Percentiles rank a stretch among this genome's conserved stretches.
Conservation (phyloP, 2,888 invertebrate species). For the Tuta absoluta region DNA sequence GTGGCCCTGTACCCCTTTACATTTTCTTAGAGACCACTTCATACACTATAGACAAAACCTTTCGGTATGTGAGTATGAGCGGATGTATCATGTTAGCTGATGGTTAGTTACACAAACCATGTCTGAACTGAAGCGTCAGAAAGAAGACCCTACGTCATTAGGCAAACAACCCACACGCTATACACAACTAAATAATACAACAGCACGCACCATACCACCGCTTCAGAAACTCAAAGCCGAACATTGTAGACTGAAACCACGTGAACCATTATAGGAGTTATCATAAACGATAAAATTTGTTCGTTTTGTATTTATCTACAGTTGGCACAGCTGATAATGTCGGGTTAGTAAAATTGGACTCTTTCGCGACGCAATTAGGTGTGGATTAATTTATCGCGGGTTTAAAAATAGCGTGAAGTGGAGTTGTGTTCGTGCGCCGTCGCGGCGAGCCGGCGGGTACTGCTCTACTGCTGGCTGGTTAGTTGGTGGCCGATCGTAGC, state of each 20-base stretch:
- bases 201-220: slow-evolving; percentile 75
- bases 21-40: too few relatives aligned
- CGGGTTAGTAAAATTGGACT: slow-evolving; percentile 36
- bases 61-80: too few relatives aligned
- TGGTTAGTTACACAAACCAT: too few relatives aligned
- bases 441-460: slow-evolving; percentile 59
- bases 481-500: slow-evolving; percentile 40
- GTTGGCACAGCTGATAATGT: slow-evolving; percentile 6
- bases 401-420: slow-evolving; percentile 41
- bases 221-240: slow-evolving; percentile 74
- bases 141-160: slow-evolving; percentile 33
- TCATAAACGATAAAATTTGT: slow-evolving; percentile 61
- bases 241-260: slow-evolving; percentile 62
- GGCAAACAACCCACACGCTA: slow-evolving; percentile 14
- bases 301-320: slow-evolving; percentile 45
- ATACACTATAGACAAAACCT: too few relatives aligned
- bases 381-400: slow-evolving; percentile 40
- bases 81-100: too few relatives aligned
- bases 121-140: too few relatives aligned
- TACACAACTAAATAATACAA: slow-evolving; percentile 7
- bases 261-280: slow-evolving; percentile 64
- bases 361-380: slow-evolving; percentile 40
- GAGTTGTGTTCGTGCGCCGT: slow-evolving; percentile 50
- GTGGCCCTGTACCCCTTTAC: too few relatives aligned
- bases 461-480: slow-evolving; percentile 35